These are phyloP conservation scores for Uropetala carovei DNA, from an alignment of 2,888 invertebrate species.

Conservation along the genomic window DNA sequence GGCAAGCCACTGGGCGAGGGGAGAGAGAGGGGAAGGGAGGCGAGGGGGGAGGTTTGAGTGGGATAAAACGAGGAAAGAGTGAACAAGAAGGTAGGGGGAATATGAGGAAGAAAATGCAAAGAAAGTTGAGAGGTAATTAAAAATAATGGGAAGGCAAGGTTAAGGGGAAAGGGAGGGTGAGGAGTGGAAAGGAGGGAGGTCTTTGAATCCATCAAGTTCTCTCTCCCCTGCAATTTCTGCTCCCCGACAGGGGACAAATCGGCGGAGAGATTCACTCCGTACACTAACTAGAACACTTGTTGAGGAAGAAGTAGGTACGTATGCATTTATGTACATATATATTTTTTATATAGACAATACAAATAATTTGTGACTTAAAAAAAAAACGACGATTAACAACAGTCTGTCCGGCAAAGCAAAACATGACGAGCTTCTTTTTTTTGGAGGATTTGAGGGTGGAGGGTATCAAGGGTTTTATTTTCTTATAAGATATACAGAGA, in stretches of 20 bases:
- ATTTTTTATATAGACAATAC: slow-evolving; percentile 58
- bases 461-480: slow-evolving; percentile 29
- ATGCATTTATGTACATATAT: slow-evolving; percentile 58
- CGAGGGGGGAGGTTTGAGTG: too few species aligned
- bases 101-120: slow-evolving; percentile 20
- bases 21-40: too few species aligned
- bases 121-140: neutral
- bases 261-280: slow-evolving; percentile 41
- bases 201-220: neutral
- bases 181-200: slow-evolving; percentile 3
- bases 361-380: slow-evolving; percentile 48
- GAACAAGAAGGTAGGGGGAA: neutral
- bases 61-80: too few species aligned
- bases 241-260: neutral
- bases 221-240: slow-evolving; percentile 1
- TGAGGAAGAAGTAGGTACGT: slow-evolving; percentile 63
- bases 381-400: slow-evolving; percentile 59
- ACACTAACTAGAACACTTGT: slow-evolving; percentile 62
- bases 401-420: slow-evolving; percentile 62
- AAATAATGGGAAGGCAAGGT: neutral
- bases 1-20: too few species aligned
- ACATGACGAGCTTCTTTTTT: slow-evolving; percentile 41
- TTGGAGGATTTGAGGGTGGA: slow-evolving; percentile 44
- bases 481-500: slow-evolving; percentile 46
- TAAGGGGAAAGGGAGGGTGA: neutral